phyloP scores from a whole-genome alignment of 2,113 vertebrate genomes.

The Equus przewalskii region DNA sequence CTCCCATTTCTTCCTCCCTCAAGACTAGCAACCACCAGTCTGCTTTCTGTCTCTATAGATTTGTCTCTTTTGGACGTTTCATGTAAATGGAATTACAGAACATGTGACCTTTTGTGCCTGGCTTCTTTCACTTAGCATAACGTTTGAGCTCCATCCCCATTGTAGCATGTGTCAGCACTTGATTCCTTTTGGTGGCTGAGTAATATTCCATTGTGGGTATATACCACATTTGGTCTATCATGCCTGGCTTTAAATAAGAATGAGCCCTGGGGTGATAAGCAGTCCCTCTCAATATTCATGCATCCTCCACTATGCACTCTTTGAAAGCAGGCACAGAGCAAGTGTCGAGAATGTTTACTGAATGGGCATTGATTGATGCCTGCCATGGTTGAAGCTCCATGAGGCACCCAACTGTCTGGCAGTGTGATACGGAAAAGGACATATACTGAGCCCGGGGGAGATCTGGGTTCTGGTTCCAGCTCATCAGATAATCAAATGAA shows the following conservation, averaged over 20 bases:
- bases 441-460: not conserved
- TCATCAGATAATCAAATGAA: not conserved
- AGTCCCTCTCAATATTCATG: not conserved
- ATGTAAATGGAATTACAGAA: not conserved
- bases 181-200: not conserved
- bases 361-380: not conserved
- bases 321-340: not conserved
- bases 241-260: not conserved
- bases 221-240: not conserved
- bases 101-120: not conserved
- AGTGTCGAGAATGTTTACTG: not conserved
- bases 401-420: not conserved
- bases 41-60: not conserved
- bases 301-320: not conserved
- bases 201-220: not conserved
- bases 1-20: not conserved
- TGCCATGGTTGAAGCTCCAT: rapidly evolving
- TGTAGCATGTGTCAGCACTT: not conserved
- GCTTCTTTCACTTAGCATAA: not conserved
- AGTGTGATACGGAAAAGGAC: rapidly evolving
- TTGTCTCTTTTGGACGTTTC: not conserved
- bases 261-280: not conserved
- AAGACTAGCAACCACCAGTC: not conserved
- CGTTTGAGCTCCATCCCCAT: not conserved
- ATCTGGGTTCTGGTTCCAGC: not conserved